Evolutionary conservation across 2,797 vertebrate genomes (phyloP), one percentile per base, ranked within the genome.

Genomic region (Eremophila alpestris): DNA sequence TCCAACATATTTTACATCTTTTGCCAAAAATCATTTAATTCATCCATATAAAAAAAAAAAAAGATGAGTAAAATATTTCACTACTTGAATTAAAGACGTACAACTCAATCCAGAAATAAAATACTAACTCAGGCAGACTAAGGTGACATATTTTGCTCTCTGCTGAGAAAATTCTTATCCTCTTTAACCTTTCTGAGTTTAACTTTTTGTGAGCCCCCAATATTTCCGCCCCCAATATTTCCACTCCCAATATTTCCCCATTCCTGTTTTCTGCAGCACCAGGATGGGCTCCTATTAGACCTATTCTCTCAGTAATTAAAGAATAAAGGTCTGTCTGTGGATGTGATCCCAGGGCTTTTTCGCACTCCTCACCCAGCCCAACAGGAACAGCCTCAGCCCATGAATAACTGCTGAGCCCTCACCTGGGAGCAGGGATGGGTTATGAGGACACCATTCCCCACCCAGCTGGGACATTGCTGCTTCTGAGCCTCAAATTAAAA

Each of bases 21-120:
- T 94, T 23, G 36, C 94, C 92, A 96, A 95, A 93, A 87, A 95
- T 85, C 90, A 77, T 90, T 89, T 83, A 84, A 90, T 94, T 92
- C 51, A 92, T 75, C 58, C 69, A 36, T 52, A 41, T 38, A 48
- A 95, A 68, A 67, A 78, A 70, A 54, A 43, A 55, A 34, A 36
- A 36, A 36, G 36, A 36, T 36, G 80, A 93, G 40, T 68, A 52
- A 56, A 90, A 86, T 75, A 81, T 89, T 96, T 95, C 78, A 81
- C 62, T 92, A 43, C 68, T 85, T 81, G 86, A 90, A 93, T 93
- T 93, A 91, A 96, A 95, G 76, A 87, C 87, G 91, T 78, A 65
- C 15, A 24, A 55, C 63, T 96, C 52, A 79, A 82, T 73, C 41
- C 48, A 84, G 80, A 90, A 94, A 73, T 65, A 82, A 97, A 93